phyloP scores from a whole-genome alignment of 2,797 vertebrate species.

The Esox lucius region DNA sequence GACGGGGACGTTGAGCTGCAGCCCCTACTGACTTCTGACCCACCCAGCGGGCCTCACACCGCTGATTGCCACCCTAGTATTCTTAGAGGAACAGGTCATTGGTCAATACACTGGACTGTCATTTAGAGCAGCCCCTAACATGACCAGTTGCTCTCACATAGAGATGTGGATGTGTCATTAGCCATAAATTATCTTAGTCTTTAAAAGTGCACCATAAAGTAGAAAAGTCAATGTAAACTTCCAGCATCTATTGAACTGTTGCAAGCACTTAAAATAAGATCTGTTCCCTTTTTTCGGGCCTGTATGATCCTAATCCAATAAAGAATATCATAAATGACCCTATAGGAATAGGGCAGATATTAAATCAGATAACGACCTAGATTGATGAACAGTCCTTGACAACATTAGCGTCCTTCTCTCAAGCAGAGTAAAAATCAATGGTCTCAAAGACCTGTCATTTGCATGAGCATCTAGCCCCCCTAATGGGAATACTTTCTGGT shows the following conservation, averaged over 20 bases:
- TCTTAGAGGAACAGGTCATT: slow-evolving; percentile 42
- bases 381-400: slow-evolving; percentile 82
- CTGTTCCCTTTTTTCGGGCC: slow-evolving; percentile 54
- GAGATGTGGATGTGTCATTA: slow-evolving; percentile 6
- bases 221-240: neutral
- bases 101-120: slow-evolving; percentile 51
- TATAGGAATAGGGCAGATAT: slow-evolving; percentile 76
- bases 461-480: slow-evolving; percentile 69
- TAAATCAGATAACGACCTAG: slow-evolving; percentile 80
- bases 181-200: neutral
- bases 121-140: slow-evolving; percentile 38
- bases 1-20: slow-evolving; percentile 51
- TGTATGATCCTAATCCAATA: slow-evolving; percentile 74
- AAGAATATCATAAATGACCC: slow-evolving; percentile 71
- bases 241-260: slow-evolving; percentile 3
- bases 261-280: slow-evolving; percentile 52
- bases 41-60: slow-evolving; percentile 51
- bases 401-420: slow-evolving; percentile 78
- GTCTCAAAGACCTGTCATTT: slow-evolving; percentile 75
- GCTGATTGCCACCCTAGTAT: slow-evolving; percentile 45
- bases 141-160: slow-evolving; percentile 20
- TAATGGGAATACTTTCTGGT: slow-evolving; percentile 79
- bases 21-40: slow-evolving; percentile 62
- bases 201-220: neutral
- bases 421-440: slow-evolving; percentile 77